Percentiles rank a stretch among this genome's conserved stretches.
Conservation (phyloP, 2,888 invertebrate species). For the Campopleginae sp. region DNA sequence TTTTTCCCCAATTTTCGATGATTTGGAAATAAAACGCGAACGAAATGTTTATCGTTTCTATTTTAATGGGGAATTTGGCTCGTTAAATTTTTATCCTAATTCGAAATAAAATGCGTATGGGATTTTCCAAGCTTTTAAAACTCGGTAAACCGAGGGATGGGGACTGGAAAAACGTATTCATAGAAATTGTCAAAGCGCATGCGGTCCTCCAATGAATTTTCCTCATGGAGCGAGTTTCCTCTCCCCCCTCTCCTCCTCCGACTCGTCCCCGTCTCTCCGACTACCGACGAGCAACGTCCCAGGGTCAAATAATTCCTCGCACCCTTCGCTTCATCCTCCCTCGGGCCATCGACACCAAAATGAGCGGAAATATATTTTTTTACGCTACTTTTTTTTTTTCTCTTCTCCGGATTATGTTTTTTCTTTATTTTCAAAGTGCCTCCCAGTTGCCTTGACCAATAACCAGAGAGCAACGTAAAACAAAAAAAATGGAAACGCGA, state of each 20-base stretch:
- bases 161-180: neutral
- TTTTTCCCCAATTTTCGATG: too few species aligned
- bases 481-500: too few species aligned
- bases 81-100: neutral
- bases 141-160: neutral
- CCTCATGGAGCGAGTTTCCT: slow-evolving; percentile 4
- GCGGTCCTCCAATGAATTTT: slow-evolving; percentile 11
- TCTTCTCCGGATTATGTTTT: too few species aligned
- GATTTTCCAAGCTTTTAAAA: neutral
- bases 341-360: slow-evolving; percentile 6
- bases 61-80: neutral
- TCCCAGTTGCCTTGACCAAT: too few species aligned
- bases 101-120: neutral
- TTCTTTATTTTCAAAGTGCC: too few species aligned
- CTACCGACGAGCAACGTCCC: neutral
- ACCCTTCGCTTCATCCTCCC: slow-evolving; percentile 6
- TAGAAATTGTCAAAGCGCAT: slow-evolving; percentile 19
- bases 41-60: neutral
- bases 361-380: neutral
- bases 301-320: slow-evolving; percentile 36
- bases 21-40: neutral
- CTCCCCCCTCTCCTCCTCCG: slow-evolving; percentile 35
- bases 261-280: slow-evolving; percentile 34
- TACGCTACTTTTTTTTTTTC: neutral
- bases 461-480: too few species aligned